These are phyloP conservation scores for Phenacoccus solenopsis DNA, from an alignment of 1,140 invertebrate genomes.

Conservation along the genomic window DNA sequence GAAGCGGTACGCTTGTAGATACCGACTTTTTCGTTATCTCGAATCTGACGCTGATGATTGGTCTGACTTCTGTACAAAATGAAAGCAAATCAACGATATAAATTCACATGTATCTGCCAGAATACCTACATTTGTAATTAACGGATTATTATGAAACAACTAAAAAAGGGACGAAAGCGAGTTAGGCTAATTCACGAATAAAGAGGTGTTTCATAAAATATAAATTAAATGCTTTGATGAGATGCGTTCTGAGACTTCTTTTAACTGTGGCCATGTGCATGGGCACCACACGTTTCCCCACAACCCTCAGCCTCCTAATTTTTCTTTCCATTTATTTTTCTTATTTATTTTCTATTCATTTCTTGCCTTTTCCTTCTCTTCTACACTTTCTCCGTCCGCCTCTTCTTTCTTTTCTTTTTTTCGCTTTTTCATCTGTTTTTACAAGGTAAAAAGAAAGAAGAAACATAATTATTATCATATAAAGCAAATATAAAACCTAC, in stretches of 20 bases:
- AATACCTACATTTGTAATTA: constrained; percentile 15
- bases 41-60: constrained; percentile 33
- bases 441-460: not conserved
- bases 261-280: no score
- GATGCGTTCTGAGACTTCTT: no score
- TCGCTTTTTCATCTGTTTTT: constrained; percentile 7
- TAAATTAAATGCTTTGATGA: no score
- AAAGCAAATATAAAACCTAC: no score
- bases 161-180: no score
- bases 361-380: not conserved
- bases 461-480: no score
- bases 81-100: not conserved
- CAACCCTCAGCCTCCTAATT: no score
- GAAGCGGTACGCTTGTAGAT: constrained; percentile 63
- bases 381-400: not conserved
- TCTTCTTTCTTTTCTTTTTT: not conserved
- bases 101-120: constrained; percentile 7
- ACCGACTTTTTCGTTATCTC: constrained; percentile 48
- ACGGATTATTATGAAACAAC: no score
- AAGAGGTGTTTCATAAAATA: no score
- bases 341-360: not conserved
- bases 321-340: constrained; percentile 18
- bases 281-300: no score
- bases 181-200: no score
- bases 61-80: constrained; percentile 52